Evolutionary conservation across 1,140 invertebrate genomes (phyloP), one percentile per base, ranked within the genome.

Genomic region (Gerris buenoi): DNA sequence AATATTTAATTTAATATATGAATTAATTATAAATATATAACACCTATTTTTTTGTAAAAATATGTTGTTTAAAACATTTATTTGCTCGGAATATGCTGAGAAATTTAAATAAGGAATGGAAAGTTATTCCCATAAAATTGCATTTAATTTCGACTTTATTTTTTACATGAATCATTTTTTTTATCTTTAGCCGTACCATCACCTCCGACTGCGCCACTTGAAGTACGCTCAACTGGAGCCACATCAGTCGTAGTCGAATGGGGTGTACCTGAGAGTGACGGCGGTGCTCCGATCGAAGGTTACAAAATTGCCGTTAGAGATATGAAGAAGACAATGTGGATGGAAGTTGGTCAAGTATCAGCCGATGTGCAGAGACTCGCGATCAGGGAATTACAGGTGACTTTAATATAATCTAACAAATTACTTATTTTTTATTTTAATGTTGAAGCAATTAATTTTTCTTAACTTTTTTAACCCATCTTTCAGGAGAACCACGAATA

Each of bases 241-340:
- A 88, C 93, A 79, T 85, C 91, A 65, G 84, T 91, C 74, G 81
- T 92, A 74, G 86, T 98, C 72, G 93, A 91, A 78, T 97, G 93
- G 93, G 91, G 93, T 65, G 86, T 88, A 68, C 94, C 94, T 5
- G 93, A 96, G 79, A 88, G 85, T 71, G 94, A 98, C 78, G 95
- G 95, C 60, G 94, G 93, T 61, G 87, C 93, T 33, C 91, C 93
- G 15, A 80, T 97, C 59, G 83, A 90, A 71, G 89, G 89, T 25
- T 98, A 98, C 76, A 93, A 92, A 72, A 89, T 97, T 70, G 93
- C 93, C 14, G 90, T 97, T 65, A 84, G 90, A 72, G 96, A 99
- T 75, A 83, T 86, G 56, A 88, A 87, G 74, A 92, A 93, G 75
- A 94, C 90, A 2, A 95, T 95, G 91, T 96, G 93, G 93, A 95